Evolutionary conservation across 2,797 vertebrate species (phyloP).

Genomic region (Silurus aristotelis): DNA sequence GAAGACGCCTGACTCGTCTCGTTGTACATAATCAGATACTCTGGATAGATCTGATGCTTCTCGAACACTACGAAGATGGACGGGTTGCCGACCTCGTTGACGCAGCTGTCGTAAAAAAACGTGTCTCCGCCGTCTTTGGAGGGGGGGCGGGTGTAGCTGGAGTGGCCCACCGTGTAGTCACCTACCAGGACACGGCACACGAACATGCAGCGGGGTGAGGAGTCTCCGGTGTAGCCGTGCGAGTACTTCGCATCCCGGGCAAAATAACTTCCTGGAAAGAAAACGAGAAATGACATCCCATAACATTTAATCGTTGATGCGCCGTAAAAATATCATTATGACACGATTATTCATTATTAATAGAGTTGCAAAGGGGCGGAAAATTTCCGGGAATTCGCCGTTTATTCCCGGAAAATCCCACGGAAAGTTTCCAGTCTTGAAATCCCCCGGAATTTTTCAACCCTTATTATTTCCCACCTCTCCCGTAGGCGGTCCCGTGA

Average conservation of each 20-base stretch:
- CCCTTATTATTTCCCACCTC: slow-evolving; percentile 70
- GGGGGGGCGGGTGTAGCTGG: slow-evolving; percentile 70
- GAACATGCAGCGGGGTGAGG: slow-evolving; percentile 77
- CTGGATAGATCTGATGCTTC: slow-evolving; percentile 75
- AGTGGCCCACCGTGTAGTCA: slow-evolving; percentile 74
- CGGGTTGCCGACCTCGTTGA: slow-evolving; percentile 62
- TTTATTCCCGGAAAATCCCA: no score
- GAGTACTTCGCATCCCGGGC: slow-evolving; percentile 90
- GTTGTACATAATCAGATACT: slow-evolving; percentile 72
- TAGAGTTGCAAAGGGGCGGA: no score
- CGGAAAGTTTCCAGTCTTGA: no score
- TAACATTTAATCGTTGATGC: no score
- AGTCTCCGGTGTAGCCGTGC: slow-evolving; percentile 76
- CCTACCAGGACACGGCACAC: slow-evolving; percentile 87
- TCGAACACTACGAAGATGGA: slow-evolving; percentile 78
- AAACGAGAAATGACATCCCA: not conserved
- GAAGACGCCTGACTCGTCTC: not conserved
- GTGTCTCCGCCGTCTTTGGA: slow-evolving; percentile 64
- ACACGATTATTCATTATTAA: no score
- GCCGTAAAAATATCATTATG: no score
- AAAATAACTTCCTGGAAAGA: slow-evolving; percentile 89
- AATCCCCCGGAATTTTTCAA: no score
- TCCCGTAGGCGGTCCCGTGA: slow-evolving; percentile 85
- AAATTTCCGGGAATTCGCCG: no score
- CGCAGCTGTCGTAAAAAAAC: slow-evolving; percentile 76